These are phyloP conservation scores for Callocephalon fimbriatum DNA, from an alignment of 2,113 vertebrate species.

Conservation along the genomic window DNA sequence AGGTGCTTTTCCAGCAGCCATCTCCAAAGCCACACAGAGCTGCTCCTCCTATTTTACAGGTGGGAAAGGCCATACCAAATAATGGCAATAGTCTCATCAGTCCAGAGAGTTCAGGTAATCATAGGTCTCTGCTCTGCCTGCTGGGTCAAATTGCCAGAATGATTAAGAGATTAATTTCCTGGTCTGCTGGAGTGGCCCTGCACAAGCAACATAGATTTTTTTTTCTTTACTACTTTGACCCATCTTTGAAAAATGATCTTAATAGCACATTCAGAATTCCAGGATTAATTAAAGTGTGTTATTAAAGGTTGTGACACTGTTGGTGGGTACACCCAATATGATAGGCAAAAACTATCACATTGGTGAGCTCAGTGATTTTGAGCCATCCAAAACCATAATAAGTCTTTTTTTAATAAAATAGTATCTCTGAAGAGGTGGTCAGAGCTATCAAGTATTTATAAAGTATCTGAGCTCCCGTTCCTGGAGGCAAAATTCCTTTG, in stretches of 20 bases:
- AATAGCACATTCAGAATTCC: background rate
- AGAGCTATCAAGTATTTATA: background rate
- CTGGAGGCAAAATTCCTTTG: slow-evolving; percentile 13
- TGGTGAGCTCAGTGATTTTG: background rate
- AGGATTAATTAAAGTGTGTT: slow-evolving; percentile 40
- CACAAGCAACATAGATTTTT: background rate
- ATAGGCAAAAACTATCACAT: background rate
- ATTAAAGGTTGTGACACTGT: slow-evolving; percentile 16
- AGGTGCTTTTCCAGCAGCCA: accelerated
- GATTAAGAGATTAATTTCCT: slow-evolving; percentile 43
- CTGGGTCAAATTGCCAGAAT: background rate
- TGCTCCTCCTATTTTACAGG: background rate
- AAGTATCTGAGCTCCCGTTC: background rate
- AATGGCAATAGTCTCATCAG: background rate
- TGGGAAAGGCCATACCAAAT: background rate
- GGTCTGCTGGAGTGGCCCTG: background rate
- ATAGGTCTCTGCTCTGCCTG: background rate
- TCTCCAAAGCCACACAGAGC: background rate
- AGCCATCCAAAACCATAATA: background rate
- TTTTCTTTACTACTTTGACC: background rate
- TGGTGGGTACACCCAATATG: background rate
- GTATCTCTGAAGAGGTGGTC: background rate
- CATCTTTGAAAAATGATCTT: slow-evolving; percentile 20
- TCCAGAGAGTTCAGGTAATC: background rate
- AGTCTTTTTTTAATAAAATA: background rate